Evolutionary conservation across 2,888 invertebrate species (phyloP).

Genomic region (Smittia sp.): DNA sequence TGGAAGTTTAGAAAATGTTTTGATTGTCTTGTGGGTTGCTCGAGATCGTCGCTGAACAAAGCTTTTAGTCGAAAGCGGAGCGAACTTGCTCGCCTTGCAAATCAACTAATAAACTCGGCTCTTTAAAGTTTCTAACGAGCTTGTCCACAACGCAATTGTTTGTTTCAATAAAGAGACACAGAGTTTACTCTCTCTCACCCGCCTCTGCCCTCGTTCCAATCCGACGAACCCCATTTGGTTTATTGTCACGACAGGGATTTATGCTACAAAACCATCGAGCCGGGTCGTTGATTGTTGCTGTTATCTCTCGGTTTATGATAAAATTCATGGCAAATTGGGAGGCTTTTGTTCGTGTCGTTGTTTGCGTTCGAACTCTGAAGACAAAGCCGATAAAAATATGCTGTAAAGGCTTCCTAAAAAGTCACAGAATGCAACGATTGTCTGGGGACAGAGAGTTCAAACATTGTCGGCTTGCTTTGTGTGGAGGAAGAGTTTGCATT

Average conservation of each 20-base stretch:
- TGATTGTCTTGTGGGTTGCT: too few species aligned
- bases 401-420: too few species aligned
- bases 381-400: too few species aligned
- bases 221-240: neutral
- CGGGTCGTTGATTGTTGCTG: neutral
- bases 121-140: neutral
- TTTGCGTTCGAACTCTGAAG: neutral
- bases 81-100: slow-evolving; percentile 15
- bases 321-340: neutral
- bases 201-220: too few species aligned
- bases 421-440: too few species aligned
- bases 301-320: neutral
- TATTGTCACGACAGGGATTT: slow-evolving; percentile 11
- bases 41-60: too few species aligned
- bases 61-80: too few species aligned
- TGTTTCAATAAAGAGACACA: neutral
- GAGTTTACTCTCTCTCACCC: too few species aligned
- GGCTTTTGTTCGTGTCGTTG: neutral
- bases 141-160: neutral
- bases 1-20: too few species aligned
- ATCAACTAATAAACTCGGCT: slow-evolving; percentile 8
- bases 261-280: neutral
- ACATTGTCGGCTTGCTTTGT: too few species aligned
- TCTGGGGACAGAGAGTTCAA: too few species aligned
- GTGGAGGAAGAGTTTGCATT: too few species aligned